Base-by-base conservation (phyloP, 2,113 vertebrate genomes). In the Dendrocopos noguchii region DNA sequence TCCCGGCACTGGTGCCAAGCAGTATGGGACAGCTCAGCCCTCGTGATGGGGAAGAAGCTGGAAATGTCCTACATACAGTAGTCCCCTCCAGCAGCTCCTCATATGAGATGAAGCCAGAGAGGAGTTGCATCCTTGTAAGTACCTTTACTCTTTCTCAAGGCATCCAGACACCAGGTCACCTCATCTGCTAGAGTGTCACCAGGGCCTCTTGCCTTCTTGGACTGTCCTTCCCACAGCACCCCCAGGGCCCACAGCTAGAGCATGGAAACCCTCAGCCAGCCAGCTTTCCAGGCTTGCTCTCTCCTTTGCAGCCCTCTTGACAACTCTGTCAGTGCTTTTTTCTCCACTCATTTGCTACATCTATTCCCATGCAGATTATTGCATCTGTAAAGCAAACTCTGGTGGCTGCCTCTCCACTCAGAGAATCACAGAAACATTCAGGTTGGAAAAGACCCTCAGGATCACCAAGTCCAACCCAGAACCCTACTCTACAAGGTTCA, bases 291-390 rank as follows among this genome's bases (percentile, higher is more conserved):
- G 46, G 13, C 15, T 3, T 34, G 11, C 20, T 86, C 34, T 74
- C 36, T 55, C 17, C 42, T 57, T 47, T 33, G 8, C 17, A n/a
- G 31, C 24, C 59, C 12, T 39, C 55, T 68, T 2, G 0, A 15
- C 53, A 79, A 24, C 29, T 33, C 13, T 53, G 8, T 14, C 34
- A 29, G 24, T 34, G 20, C 24, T 12, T 57, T 21, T 63, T n/a
- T 29, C 25, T 52, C 15, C 17, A n/a, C 57, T 6, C 3, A 0
- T 15, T 18, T 2, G 1, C 44, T 56, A 10, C 34, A 15, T 21
- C 47, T 83, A 42, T 67, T 74, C 36, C 56, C 36, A 42, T 3
- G 4, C 17, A 46, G 6, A 15, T n/a, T 57, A 12, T 47, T 25
- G 21, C 12, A 65, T 50, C 19, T 39, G 15, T 44, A 64, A 63